phyloP scores from a whole-genome alignment of 2,797 vertebrate genomes.

The Lagocephalus sceleratus region DNA sequence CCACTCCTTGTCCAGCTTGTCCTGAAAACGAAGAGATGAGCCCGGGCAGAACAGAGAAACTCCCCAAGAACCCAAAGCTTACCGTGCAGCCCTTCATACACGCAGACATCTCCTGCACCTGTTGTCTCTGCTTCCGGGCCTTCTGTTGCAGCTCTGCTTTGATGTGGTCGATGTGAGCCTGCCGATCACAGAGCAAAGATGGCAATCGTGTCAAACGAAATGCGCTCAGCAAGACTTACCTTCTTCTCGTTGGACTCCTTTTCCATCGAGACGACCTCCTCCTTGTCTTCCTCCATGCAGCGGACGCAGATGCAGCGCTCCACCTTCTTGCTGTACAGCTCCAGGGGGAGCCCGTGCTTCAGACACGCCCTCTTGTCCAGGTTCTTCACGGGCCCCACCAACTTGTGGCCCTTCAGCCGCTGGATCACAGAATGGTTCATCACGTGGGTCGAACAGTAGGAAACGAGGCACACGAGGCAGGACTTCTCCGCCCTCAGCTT shows the following conservation, averaged over 20 bases:
- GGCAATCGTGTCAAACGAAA: background rate
- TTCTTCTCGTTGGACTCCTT: slow-evolving; percentile 54
- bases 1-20: slow-evolving; percentile 17
- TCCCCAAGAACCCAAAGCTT: background rate
- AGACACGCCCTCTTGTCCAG: slow-evolving; percentile 64
- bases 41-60: background rate
- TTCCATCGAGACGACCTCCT: slow-evolving; percentile 53
- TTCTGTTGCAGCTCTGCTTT: slow-evolving; percentile 25
- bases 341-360: slow-evolving; percentile 65
- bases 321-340: slow-evolving; percentile 57
- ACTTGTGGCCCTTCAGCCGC: slow-evolving; percentile 63
- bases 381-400: slow-evolving; percentile 58
- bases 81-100: slow-evolving; percentile 44
- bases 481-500: slow-evolving; percentile 62
- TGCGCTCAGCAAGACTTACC: slow-evolving; percentile 22
- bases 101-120: slow-evolving; percentile 19
- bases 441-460: slow-evolving; percentile 63
- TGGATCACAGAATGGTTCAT: slow-evolving; percentile 25
- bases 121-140: slow-evolving; percentile 22
- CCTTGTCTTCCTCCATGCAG: slow-evolving; percentile 49
- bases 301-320: slow-evolving; percentile 57
- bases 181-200: background rate
- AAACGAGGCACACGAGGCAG: slow-evolving; percentile 69
- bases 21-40: slow-evolving; percentile 24
- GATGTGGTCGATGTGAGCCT: slow-evolving; percentile 39